Base-by-base conservation (phyloP, 2,888 invertebrate genomes). In the Aethes cnicana region DNA sequence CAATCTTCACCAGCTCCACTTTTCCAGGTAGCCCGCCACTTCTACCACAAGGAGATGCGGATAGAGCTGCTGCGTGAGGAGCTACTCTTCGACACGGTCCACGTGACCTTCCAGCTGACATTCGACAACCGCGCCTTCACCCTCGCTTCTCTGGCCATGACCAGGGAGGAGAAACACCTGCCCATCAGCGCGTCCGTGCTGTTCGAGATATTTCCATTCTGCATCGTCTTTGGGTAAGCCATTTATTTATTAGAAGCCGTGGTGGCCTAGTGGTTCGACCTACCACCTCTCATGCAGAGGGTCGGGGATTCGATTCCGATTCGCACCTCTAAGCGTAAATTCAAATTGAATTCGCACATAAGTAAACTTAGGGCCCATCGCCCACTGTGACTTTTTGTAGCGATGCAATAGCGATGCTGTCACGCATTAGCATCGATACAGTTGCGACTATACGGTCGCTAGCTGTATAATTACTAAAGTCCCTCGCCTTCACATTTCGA, bases 131-230 rank as follows among this genome's bases (percentile, higher is more conserved):
- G 95, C 53, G 97, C 97, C 1, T 97, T 96, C 74, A 95, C 95
- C 0, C 90, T 96, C 42, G 95, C 96, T 2, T 95, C 95, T 0
- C 83, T 96, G 63, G 94, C 95, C 17, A 95, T 96, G 94, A 95
- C 95, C 1, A 91, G 96, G 21, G 96, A 96, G 69, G 96, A 97
- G 74, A 96, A 96, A 77, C 96, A 96, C 79, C 84, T 97, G 62
- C 97, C 97, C 4, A 95, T 97, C 62, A 95, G 95, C 71, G 96
- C 97, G 0, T 94, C 96, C 6, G 95, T 97, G 17, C 91, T 98
- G 35, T 98, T 98, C 69, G 98, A 98, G 79, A 97, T 98, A 72
- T 99, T 99, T 79, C 98, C 99, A 1, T 99, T 99, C 91, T 97
- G 98, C 84, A 95, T 99, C 62, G 97, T 98, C 30, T 98, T 98